Base-by-base conservation (phyloP, 2,888 invertebrate genomes). In the Anodontia alba region DNA sequence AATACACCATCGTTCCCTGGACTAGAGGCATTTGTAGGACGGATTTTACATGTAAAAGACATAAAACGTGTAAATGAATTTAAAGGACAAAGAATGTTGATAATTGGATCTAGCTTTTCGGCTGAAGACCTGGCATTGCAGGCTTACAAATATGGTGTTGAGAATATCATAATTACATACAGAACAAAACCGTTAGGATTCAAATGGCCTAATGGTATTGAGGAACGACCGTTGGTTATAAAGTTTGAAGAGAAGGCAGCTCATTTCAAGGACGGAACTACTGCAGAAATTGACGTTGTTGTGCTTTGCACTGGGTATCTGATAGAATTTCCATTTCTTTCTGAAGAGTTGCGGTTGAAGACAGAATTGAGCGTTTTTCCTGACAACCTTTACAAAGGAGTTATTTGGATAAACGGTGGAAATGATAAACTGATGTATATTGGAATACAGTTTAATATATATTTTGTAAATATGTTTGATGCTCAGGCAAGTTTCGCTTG, bases 351-450 rank as follows among this genome's bases (percentile, higher is more conserved):
- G 29, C 23, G 29, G 7, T 15, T 57, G 29, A 57, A 26, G 29
- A 10, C 57, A 57, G 29, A 57, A 3, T 17, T 49, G 5, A n/a
- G 17, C n/a, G 5, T 57, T 1, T 57, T n/a, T 23, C 57, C 57
- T 29, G 57, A 57, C 12, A n/a, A 57, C 23, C 57, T 57, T 10
- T 57, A 57, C 57, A 57, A 57, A 23, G 57, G 57, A 10, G 57
- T 57, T n/a, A 17, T 57, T 57, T 57, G 23, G 26, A 10, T 57
- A 26, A 57, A 57, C 23, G 57, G 57, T 5, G 57, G 57, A 26
- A 26, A 57, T 26, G 26, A 57, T 57, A 57, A 26, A 26, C 15
- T 57, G 23, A 57, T 57, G 57, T 57, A 26, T 29, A 26, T 57
- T 26, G 57, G 57, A 26, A n/a, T 26, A 10, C 57, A 57, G 29